Base-by-base conservation (phyloP, 2,113 vertebrate genomes). In the Zosterops pallidus region DNA sequence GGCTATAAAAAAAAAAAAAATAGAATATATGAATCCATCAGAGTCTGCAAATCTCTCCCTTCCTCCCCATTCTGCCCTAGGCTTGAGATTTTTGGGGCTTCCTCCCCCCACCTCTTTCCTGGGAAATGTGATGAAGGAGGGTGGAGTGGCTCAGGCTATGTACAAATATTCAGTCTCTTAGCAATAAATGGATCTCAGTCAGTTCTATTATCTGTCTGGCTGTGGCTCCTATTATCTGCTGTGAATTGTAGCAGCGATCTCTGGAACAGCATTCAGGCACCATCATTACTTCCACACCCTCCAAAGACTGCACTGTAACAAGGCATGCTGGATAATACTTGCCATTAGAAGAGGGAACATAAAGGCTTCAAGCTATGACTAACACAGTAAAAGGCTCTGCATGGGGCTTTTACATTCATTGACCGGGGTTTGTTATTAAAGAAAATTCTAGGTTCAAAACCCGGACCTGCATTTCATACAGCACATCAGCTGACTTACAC, bases 131-230 rank as follows among this genome's bases (percentile, higher is more conserved):
- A 97, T 97, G 96, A 97, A 98, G 96, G 87, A 97, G 97, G 87
- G 97, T 96, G 94, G 95, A 97, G 94, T 93, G 95, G 92, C 83
- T 95, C 89, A 1, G 95, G 97, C 97, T 95, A 96, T 82, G 72
- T 95, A 95, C 97, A 98, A 96, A 97, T 97, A 98, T 97, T 97
- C 98, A 96, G 97, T 97, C 97, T 98, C 97, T 98, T 97, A 98
- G 98, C 97, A 98, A 98, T 98, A 98, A 98, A 98, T 98, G 98
- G 97, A 95, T 98, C 92, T 86, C 95, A 92, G 97, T 97, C 93
- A 87, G 90, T 97, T 97, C 97, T 98, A 97, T 98, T 98, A 98
- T 98, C 97, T 94, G 76, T 98, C 97, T 98, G 97, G 96, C 96
- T 97, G 94, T 92, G 91, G 87, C 95, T 96, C 95, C 97, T 95